These are phyloP conservation scores for Alces alces DNA, from an alignment of 2,113 vertebrate genomes.

Conservation along the genomic window DNA sequence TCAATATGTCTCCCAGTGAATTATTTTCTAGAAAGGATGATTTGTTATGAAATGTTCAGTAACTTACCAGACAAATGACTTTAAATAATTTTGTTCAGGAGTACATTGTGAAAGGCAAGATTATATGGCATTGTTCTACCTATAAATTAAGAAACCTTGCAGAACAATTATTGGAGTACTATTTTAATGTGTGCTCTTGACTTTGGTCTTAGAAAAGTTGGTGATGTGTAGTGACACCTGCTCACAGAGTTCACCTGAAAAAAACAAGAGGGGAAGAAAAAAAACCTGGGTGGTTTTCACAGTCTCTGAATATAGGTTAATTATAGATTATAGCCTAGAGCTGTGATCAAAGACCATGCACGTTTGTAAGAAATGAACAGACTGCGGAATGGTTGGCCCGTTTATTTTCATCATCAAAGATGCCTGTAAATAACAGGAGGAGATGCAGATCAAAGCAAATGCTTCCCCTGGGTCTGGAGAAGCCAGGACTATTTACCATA, in stretches of 20 bases:
- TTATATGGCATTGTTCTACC: not conserved
- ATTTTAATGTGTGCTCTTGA: not conserved
- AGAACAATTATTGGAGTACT: not conserved
- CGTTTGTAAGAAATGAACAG: constrained; percentile 19
- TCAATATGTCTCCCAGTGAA: constrained; percentile 74
- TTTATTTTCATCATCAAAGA: constrained; percentile 42
- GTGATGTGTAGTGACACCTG: not conserved
- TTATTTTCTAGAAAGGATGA: constrained; percentile 71
- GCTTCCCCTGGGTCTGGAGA: not conserved
- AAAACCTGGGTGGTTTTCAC: not conserved
- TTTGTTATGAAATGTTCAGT: constrained; percentile 75
- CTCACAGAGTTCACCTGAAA: not conserved
- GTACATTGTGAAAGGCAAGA: constrained; percentile 57
- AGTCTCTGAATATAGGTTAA: constrained; percentile 28
- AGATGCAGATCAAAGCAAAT: constrained; percentile 22
- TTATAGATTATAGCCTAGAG: constrained; percentile 30
- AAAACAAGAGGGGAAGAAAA: not conserved
- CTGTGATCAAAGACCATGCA: constrained; percentile 26
- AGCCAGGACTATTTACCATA: not conserved
- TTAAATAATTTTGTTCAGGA: constrained; percentile 67
- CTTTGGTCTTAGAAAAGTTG: constrained; percentile 1
- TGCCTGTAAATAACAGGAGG: not conserved
- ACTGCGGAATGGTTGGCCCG: not conserved
- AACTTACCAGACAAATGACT: constrained; percentile 70
- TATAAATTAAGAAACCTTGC: constrained; percentile 20